These are phyloP conservation scores for Panopea generosa DNA, from an alignment of 2,888 invertebrate species.

Conservation along the genomic window DNA sequence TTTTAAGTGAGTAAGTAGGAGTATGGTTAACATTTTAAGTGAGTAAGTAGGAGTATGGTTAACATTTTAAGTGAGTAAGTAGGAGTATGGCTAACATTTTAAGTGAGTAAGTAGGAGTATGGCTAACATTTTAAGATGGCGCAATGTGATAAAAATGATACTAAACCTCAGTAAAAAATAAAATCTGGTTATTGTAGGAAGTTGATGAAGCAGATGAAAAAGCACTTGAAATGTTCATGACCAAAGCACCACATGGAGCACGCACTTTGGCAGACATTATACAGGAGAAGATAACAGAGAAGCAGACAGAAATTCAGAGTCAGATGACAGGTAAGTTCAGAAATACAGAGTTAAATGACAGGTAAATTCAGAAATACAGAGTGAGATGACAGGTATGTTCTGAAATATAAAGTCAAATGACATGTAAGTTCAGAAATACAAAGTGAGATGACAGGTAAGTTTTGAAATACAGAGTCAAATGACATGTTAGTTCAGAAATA, in stretches of 20 bases:
- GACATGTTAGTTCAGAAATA: not conserved
- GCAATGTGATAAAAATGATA: too few species aligned
- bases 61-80: too few species aligned
- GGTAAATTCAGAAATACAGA: slow-evolving; percentile 90
- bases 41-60: too few species aligned
- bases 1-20: too few species aligned
- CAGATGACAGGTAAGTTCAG: slow-evolving; percentile 90
- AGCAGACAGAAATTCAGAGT: slow-evolving; percentile 94
- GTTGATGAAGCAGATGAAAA: slow-evolving; percentile 95
- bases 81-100: too few species aligned
- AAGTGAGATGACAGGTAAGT: not conserved
- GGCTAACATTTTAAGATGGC: too few species aligned
- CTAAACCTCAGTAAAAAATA: too few species aligned
- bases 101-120: too few species aligned
- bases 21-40: too few species aligned
- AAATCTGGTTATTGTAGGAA: slow-evolving; percentile 86
- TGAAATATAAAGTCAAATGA: slow-evolving; percentile 92
- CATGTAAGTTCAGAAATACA: slow-evolving; percentile 88
- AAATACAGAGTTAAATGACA: slow-evolving; percentile 93
- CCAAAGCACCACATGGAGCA: slow-evolving; percentile 88
- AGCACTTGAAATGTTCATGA: slow-evolving; percentile 94
- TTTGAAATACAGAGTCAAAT: too few species aligned
- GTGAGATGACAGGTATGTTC: slow-evolving; percentile 91
- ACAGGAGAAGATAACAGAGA: slow-evolving; percentile 96
- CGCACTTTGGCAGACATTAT: slow-evolving; percentile 95